phyloP scores from a whole-genome alignment of 2,113 vertebrate genomes.

The Phyllostomus discolor region DNA sequence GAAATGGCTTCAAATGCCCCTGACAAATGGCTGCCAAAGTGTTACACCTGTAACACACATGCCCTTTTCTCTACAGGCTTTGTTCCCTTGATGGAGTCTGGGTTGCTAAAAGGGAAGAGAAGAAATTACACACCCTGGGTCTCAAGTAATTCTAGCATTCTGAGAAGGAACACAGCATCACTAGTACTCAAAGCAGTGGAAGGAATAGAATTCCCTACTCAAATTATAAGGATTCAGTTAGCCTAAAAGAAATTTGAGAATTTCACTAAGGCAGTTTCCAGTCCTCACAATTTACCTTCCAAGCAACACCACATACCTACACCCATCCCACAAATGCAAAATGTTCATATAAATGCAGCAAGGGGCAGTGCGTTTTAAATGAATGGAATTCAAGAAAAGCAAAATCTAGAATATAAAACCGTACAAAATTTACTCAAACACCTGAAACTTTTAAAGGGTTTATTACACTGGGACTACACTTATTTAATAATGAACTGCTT shows the following conservation, averaged over 20 bases:
- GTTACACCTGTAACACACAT: background rate
- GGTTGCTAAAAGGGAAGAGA: background rate
- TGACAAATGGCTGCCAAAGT: background rate
- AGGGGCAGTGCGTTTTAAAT: background rate
- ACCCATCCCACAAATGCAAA: background rate
- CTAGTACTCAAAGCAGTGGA: background rate
- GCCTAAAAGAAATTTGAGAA: background rate
- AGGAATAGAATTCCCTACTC: background rate
- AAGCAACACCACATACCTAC: background rate
- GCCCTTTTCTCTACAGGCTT: background rate
- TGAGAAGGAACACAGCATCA: background rate
- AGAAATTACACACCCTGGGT: slow-evolving; percentile 48
- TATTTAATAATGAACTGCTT: background rate
- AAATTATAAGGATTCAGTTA: background rate
- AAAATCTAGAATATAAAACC: background rate
- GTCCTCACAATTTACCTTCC: background rate
- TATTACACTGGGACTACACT: background rate
- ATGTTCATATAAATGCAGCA: background rate
- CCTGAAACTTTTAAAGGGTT: slow-evolving; percentile 25
- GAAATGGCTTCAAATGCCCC: background rate
- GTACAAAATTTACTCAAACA: background rate
- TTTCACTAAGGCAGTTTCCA: background rate
- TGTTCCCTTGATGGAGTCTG: background rate
- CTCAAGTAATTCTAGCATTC: slow-evolving; percentile 47
- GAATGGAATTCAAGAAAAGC: background rate